Percentiles rank a stretch among this genome's conserved stretches.
These are phyloP conservation scores for Metacarcinus magister DNA, from an alignment of 2,888 invertebrate genomes.

Conservation along the genomic window DNA sequence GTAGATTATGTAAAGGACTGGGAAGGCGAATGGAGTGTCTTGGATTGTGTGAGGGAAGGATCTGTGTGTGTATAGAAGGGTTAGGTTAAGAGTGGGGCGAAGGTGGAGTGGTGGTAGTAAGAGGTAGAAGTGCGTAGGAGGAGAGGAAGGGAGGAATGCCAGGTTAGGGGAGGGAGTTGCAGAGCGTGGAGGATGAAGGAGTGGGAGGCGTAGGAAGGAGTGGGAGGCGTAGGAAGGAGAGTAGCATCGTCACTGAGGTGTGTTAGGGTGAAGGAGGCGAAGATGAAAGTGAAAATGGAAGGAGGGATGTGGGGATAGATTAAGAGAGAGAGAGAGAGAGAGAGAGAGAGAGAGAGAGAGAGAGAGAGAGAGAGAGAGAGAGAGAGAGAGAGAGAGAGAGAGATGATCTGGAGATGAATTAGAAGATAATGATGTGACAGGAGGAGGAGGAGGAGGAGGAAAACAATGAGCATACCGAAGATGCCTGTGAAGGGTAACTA, in stretches of 20 bases:
- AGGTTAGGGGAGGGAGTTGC: not conserved
- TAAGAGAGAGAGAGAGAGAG: not conserved
- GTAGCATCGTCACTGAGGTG: not conserved
- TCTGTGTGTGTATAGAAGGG: not conserved
- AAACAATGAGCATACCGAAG: too few relatives aligned
- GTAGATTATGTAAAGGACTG: not conserved
- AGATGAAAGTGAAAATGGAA: not conserved
- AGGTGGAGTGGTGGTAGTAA: not conserved
- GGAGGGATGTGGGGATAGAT: not conserved
- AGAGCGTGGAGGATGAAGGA: not conserved
- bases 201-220: not conserved
- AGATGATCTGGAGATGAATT: not conserved
- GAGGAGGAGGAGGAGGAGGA: too few relatives aligned
- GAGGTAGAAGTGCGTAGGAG: not conserved
- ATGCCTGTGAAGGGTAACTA: too few relatives aligned
- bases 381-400: not conserved
- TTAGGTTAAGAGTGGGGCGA: not conserved
- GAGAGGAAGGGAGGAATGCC: not conserved
- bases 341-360: not conserved
- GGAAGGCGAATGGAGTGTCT: not conserved
- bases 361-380: slow-evolving; percentile 2
- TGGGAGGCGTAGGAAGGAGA: not conserved
- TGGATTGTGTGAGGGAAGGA: not conserved
- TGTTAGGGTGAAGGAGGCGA: not conserved
- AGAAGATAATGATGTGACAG: not conserved